Base-by-base conservation (phyloP, 2,797 vertebrate genomes). In the Takifugu ocellatus region DNA sequence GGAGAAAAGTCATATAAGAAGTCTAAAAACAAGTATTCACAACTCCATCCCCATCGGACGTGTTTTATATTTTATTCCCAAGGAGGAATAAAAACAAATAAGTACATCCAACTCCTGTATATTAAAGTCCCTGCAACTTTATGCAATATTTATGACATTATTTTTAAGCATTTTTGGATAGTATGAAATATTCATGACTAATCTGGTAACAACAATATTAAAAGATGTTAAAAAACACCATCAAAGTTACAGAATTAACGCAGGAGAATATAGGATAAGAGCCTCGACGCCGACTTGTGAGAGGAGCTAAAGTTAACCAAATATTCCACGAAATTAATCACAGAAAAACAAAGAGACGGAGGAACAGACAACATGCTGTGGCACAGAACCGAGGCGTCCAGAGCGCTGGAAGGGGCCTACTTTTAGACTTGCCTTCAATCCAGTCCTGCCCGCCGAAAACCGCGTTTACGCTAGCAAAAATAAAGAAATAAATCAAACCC, bases 1-100 rank as follows among this genome's bases (percentile, higher is more conserved):
- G 46, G 39, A 50, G 25, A 73, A 54, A 52, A 64, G 51, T 51
- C 51, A 33, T 54, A 54, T 56, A 51, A 21, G 27, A 17, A 49
- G 68, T 54, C 70, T 72, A 76, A 74, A 71, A 66, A 75, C 71
- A 71, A 61, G 66, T 49, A 64, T 54, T 57, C 43, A 55, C 54
- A 29, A 44, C 43, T 29, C 46, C 48, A 33, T 25, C 49, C 68
- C 61, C 63, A 8, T 11, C 0, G 10, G 55, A 57, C 36, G 21
- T 61, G 46, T 57, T 68, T 70, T 21, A 61, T 63, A 39, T 68
- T 68, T 48, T 61, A 69, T 74, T 68, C 70, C 70, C 63, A 56
- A 17, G 46, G 53, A 63, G 12, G 1, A 33, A 33, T 10, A 33
- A 33, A 9, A 33, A 33, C 7, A 33, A 33, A 31, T 43, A 56